Evolutionary conservation across 2,888 invertebrate species (phyloP), one percentile per base, ranked within the genome.

Genomic region (Drosophila nr. fundita): DNA sequence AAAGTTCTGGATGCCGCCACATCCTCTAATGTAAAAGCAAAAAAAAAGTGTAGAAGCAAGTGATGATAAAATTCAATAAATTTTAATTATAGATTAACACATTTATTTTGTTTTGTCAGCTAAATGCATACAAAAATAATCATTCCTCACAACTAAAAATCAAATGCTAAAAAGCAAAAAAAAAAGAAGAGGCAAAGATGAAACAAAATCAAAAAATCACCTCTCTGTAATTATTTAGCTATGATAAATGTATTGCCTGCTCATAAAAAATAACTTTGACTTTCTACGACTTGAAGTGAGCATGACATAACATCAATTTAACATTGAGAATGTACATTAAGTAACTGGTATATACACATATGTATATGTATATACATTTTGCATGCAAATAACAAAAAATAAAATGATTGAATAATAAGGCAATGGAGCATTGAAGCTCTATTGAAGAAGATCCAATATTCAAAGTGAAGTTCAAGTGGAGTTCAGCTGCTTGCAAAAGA

Each of bases 81-180:
- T 71, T 89, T 87, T 89, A 89, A 87, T 87, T 89, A 73, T 74
- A 87, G 72, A 81, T 89, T 84, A 79, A 76, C 81, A 79, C 83
- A 38, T 74, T 68, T 53, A 18, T 49, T 27, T 62, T 32, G 58
- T 59, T 50, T 54, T 40, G 40, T 36, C 54, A 24, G 38, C 32
- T 30, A 36, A 52, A 50, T 68, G 45, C 57, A 59, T 48, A n/a
- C 29, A 49, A 27, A 65, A 64, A 48, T 29, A 73, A 59, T 52
- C 69, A 74, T 68, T 70, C 58, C 49, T 58, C 62, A 68, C 36
- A 27, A 29, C 38, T 55, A 61, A 32, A 32, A 32, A 59, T 32
- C 61, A 48, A 52, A 42, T 58, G 3, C 38, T 18, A n/a, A 24
- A 53, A 15, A 36, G 15, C 7, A 24, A 24, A 45, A 21, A 45